A percentile compares a stretch with the other conserved stretches of the same genome.
Conservation (phyloP, 1,140 invertebrate species). For the Papilio polyxenes region DNA sequence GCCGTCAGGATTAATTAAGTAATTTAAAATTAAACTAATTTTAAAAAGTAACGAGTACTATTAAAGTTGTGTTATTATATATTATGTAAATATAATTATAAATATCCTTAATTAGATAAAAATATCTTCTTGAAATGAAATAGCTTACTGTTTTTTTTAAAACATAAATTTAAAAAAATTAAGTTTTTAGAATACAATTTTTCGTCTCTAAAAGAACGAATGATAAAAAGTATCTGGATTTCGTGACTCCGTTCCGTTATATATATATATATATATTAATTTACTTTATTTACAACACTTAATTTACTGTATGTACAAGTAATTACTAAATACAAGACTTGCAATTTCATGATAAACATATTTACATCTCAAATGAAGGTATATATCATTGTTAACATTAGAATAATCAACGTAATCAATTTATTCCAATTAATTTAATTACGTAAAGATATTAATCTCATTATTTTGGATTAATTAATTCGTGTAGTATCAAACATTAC, state of each 20-base stretch:
- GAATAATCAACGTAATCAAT: background rate
- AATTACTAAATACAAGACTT: too few relatives aligned
- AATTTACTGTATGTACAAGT: too few relatives aligned
- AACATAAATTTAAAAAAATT: too few relatives aligned
- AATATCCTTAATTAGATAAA: background rate
- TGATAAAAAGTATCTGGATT: too few relatives aligned
- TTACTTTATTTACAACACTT: too few relatives aligned
- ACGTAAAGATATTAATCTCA: background rate
- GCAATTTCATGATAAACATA: too few relatives aligned
- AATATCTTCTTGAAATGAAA: background rate
- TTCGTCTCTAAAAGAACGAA: too few relatives aligned
- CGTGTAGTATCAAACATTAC: background rate
- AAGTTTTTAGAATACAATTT: too few relatives aligned
- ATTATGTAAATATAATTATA: too few relatives aligned
- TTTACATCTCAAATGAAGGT: background rate
- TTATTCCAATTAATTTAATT: background rate
- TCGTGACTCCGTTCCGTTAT: too few relatives aligned
- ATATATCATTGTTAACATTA: background rate
- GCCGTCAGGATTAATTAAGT: background rate
- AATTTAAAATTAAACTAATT: background rate
- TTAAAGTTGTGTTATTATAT: background rate
- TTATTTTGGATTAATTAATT: slow-evolving; percentile 10
- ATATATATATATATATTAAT: too few relatives aligned
- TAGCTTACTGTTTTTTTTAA: too few relatives aligned
- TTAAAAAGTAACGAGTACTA: background rate